These are phyloP conservation scores for Scaeva pyrastri DNA, from an alignment of 2,888 invertebrate genomes.

Conservation along the genomic window DNA sequence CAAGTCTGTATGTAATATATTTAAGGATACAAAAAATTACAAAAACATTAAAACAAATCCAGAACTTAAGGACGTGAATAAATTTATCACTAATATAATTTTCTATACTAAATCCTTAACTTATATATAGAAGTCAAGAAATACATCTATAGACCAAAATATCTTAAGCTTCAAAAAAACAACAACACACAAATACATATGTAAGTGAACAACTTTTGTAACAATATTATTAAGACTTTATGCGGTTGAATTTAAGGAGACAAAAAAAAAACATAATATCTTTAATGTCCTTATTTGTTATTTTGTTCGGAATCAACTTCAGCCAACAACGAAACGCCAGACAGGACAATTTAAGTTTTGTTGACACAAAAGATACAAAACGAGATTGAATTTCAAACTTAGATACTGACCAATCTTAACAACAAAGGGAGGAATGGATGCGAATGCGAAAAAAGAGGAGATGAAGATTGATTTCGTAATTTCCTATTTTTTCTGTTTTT, in stretches of 20 bases:
- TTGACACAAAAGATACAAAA: slow-evolving; percentile 25
- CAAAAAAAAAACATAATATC: not conserved
- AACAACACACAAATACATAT: not conserved
- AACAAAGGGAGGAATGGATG: not conserved
- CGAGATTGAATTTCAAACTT: slow-evolving; percentile 24
- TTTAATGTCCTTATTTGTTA: slow-evolving; percentile 18
- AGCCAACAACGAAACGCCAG: not conserved
- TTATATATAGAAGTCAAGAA: not conserved
- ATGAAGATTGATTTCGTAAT: slow-evolving; percentile 33
- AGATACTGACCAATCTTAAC: slow-evolving; percentile 4
- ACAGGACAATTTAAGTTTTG: slow-evolving; percentile 32
- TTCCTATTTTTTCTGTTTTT: too few species aligned
- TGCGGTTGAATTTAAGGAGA: not conserved
- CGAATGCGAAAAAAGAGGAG: not conserved
- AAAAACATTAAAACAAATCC: slow-evolving; percentile 23
- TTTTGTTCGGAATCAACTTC: not conserved
- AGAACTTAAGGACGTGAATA: slow-evolving; percentile 8
- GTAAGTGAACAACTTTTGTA: slow-evolving; percentile 8
- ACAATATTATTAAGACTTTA: not conserved
- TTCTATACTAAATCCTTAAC: slow-evolving; percentile 5
- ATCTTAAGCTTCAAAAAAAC: slow-evolving; percentile 1
- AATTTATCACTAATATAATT: slow-evolving; percentile 13
- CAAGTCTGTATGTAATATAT: not conserved
- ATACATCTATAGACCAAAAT: not conserved
- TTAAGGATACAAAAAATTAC: not conserved